A percentile compares a stretch with the other conserved stretches of the same genome.
phyloP scores from a whole-genome alignment of 2,888 invertebrate species.

The Dynastes tityus region DNA sequence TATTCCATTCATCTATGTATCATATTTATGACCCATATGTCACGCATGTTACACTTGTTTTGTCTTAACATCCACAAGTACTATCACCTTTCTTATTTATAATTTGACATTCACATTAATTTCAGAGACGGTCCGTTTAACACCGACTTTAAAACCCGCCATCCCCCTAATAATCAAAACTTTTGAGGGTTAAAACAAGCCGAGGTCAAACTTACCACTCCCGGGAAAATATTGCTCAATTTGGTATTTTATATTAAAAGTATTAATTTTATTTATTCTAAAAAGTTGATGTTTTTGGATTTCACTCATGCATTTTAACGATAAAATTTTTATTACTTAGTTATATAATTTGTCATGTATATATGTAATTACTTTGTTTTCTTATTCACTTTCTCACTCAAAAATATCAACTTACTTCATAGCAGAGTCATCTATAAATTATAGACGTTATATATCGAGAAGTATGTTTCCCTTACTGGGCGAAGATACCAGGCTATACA shows the following conservation, averaged over 20 bases:
- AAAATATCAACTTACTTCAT: slow-evolving; percentile 22
- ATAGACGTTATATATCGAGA: not conserved
- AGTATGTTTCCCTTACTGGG: too few relatives aligned
- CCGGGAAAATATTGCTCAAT: slow-evolving; percentile 67
- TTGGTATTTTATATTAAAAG: slow-evolving; percentile 55
- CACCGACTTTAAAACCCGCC: not conserved
- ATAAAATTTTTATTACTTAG: not conserved
- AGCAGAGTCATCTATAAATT: slow-evolving; percentile 39
- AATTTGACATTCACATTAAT: slow-evolving; percentile 68
- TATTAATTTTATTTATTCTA: slow-evolving; percentile 44
- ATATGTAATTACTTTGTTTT: not conserved
- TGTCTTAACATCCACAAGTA: slow-evolving; percentile 55
- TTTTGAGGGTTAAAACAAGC: not conserved
- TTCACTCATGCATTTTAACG: slow-evolving; percentile 5
- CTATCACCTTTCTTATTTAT: slow-evolving; percentile 66
- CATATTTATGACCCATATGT: slow-evolving; percentile 45
- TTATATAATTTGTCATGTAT: slow-evolving; percentile 10
- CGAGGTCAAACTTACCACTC: slow-evolving; percentile 18
- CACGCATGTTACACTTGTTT: slow-evolving; percentile 42
- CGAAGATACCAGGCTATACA: too few relatives aligned
- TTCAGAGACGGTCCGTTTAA: slow-evolving; percentile 56
- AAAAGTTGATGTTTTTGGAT: slow-evolving; percentile 26
- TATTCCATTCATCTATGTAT: slow-evolving; percentile 10
- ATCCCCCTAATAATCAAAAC: too few relatives aligned
- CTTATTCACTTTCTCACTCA: not conserved